phyloP scores from a whole-genome alignment of 1,140 invertebrate species.

The Dysdera silvatica region DNA sequence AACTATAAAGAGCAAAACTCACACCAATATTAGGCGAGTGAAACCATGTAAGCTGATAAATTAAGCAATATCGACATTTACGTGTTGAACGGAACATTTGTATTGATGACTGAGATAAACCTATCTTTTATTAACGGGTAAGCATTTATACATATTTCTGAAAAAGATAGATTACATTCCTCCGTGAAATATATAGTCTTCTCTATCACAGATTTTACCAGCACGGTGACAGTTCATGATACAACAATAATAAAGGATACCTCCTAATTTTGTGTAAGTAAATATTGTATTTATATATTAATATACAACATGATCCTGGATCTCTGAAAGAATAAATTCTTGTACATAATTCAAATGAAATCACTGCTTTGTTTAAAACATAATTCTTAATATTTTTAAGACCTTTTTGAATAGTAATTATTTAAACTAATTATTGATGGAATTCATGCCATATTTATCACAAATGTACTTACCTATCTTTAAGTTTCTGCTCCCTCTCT shows the following conservation, averaged over 20 bases:
- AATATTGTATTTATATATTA: neutral
- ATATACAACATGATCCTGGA: neutral
- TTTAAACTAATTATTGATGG: neutral
- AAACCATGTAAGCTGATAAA: no score
- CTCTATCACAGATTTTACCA: no score
- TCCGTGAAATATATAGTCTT: no score
- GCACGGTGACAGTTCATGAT: no score
- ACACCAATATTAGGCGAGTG: no score
- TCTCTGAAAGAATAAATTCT: neutral
- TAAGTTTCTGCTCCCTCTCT: constrained; percentile 45
- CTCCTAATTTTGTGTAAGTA: neutral
- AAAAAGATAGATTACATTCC: no score
- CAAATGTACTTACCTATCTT: constrained; percentile 40
- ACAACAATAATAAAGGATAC: constrained; percentile 1
- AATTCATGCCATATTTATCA: neutral
- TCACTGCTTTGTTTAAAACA: neutral
- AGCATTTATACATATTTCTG: no score
- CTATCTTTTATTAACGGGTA: no score
- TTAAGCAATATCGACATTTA: no score
- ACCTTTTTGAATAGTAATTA: neutral
- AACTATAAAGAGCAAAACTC: no score
- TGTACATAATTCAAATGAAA: neutral
- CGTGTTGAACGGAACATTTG: no score
- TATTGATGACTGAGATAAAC: no score
- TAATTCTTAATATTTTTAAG: neutral